phyloP scores from a whole-genome alignment of 1,140 invertebrate genomes.

The Leguminivora glycinivorella region DNA sequence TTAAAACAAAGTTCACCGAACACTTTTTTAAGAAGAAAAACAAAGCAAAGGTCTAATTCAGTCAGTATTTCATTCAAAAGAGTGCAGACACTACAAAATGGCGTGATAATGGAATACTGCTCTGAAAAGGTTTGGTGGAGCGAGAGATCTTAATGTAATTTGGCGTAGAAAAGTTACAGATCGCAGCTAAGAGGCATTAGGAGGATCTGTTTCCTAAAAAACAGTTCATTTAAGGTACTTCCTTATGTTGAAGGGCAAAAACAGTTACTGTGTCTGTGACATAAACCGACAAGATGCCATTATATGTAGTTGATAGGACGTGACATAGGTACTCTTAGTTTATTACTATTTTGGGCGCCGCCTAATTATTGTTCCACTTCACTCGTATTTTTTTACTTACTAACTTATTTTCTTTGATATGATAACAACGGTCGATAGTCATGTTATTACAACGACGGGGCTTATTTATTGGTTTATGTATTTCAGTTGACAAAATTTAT shows the following conservation, averaged over 20 bases:
- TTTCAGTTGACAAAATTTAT: too few species aligned
- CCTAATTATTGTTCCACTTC: not conserved
- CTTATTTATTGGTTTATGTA: too few species aligned
- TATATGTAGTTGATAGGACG: not conserved
- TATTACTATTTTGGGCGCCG: not conserved
- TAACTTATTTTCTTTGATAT: not conserved
- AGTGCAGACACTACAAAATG: slow-evolving; percentile 25
- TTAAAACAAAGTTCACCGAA: slow-evolving; percentile 16
- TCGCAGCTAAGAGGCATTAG: slow-evolving; percentile 18
- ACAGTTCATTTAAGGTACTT: slow-evolving; percentile 2
- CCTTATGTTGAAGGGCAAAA: slow-evolving; percentile 13
- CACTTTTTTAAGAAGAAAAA: slow-evolving; percentile 21
- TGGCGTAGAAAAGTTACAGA: slow-evolving; percentile 26
- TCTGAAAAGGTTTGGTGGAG: slow-evolving; percentile 17
- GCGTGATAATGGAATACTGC: slow-evolving; percentile 26
- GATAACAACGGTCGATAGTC: not conserved
- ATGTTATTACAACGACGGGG: too few species aligned
- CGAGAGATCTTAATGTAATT: slow-evolving; percentile 25
- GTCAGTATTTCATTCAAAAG: slow-evolving; percentile 22
- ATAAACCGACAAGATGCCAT: not conserved
- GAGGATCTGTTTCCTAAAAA: slow-evolving; percentile 26
- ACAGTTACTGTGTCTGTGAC: not conserved
- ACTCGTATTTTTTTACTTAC: not conserved
- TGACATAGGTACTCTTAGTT: too few species aligned
- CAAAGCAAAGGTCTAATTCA: slow-evolving; percentile 21